A percentile compares a stretch with the other conserved stretches of the same genome.
Conservation (phyloP, 2,888 invertebrate genomes). For the Beris chalybata region DNA sequence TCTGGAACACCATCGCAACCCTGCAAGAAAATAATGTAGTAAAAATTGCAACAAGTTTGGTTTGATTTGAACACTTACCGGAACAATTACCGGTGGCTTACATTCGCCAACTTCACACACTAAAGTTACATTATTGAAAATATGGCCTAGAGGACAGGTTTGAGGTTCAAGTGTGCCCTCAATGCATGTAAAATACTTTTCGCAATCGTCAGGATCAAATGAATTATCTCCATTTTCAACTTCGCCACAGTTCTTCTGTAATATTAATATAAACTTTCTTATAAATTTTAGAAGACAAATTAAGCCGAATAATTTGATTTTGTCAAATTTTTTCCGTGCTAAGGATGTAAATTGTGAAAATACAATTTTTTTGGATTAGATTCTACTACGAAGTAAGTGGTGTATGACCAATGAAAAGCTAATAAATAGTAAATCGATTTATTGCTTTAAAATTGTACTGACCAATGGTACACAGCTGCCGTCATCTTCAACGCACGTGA, state of each 20-base stretch:
- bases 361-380: neutral
- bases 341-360: too few species aligned
- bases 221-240: too few species aligned
- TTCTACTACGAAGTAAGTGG: neutral
- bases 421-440: slow-evolving; percentile 1
- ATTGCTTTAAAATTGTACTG: neutral
- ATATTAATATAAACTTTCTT: too few species aligned
- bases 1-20: neutral
- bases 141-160: slow-evolving; percentile 40
- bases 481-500: neutral
- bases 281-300: too few species aligned
- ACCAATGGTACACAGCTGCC: neutral
- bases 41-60: too few species aligned
- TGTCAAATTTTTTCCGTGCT: too few species aligned
- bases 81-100: too few species aligned
- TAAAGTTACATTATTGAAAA: slow-evolving; percentile 38
- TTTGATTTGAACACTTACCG: too few species aligned
- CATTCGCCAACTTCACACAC: slow-evolving; percentile 8
- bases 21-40: too few species aligned
- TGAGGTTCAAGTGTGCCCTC: slow-evolving; percentile 41
- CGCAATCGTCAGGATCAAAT: slow-evolving; percentile 39
- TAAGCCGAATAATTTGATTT: too few species aligned
- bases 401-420: neutral
- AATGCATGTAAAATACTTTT: slow-evolving; percentile 42
- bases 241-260: too few species aligned